phyloP scores from a whole-genome alignment of 2,797 vertebrate species.

The Parauchenoglanis punctatus region DNA sequence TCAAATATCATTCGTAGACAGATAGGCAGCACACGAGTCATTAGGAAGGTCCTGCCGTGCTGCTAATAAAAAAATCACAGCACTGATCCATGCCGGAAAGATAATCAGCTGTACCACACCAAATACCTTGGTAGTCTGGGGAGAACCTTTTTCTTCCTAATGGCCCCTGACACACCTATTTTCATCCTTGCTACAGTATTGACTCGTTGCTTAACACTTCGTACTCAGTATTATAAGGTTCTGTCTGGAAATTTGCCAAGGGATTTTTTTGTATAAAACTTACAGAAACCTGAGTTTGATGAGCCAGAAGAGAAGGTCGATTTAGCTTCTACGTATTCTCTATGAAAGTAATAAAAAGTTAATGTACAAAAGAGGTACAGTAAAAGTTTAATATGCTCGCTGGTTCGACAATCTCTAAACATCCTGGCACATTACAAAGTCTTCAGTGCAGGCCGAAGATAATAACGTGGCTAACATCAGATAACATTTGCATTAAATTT shows the following conservation, averaged over 20 bases:
- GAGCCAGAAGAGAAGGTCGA: neutral
- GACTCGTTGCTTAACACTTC: neutral
- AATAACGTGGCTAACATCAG: neutral
- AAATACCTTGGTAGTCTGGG: neutral
- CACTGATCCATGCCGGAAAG: constrained; percentile 30
- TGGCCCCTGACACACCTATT: constrained; percentile 13
- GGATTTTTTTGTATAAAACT: neutral
- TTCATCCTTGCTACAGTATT: neutral
- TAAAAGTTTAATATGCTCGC: neutral
- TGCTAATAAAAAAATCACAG: constrained; percentile 10
- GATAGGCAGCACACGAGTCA: constrained; percentile 34
- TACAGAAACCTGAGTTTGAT: neutral
- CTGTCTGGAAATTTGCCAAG: neutral
- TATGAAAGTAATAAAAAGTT: neutral
- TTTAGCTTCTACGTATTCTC: neutral
- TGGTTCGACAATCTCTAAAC: neutral
- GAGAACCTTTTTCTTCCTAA: constrained; percentile 11
- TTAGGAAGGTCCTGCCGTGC: constrained; percentile 40
- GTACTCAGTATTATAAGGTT: neutral
- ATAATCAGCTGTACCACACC: constrained; percentile 46
- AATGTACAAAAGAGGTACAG: neutral
- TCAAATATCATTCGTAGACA: constrained; percentile 58
- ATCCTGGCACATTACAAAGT: neutral
- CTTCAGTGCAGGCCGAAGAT: neutral
- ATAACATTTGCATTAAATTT: neutral